These are phyloP conservation scores for Ptychoptera albimana DNA, from an alignment of 2,888 invertebrate genomes.

Conservation along the genomic window DNA sequence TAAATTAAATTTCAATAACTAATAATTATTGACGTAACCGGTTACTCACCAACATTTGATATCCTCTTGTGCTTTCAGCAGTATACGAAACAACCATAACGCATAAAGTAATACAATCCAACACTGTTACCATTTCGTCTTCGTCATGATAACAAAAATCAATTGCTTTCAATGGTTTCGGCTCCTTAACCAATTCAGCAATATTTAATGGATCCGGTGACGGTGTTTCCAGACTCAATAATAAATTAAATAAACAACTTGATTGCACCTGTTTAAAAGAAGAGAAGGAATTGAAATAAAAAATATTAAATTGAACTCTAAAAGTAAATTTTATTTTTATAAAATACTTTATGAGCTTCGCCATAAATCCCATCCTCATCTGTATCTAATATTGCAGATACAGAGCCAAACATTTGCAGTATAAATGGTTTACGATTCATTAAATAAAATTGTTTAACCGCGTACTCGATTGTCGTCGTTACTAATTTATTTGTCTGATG, in stretches of 20 bases:
- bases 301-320: background rate
- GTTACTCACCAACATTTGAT: conserved; percentile 70
- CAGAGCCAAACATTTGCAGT: conserved; percentile 97
- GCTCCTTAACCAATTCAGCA: conserved; percentile 78
- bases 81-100: conserved; percentile 98
- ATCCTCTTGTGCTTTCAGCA: conserved; percentile 83
- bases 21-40: background rate
- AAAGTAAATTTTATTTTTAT: background rate
- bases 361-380: conserved; percentile 75
- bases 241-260: conserved; percentile 77
- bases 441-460: conserved; percentile 95
- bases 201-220: conserved; percentile 90
- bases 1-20: background rate
- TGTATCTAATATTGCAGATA: conserved; percentile 89
- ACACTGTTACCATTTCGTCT: conserved; percentile 87
- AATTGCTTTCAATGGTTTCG: conserved; percentile 80
- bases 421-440: conserved; percentile 97
- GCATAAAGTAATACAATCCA: conserved; percentile 96
- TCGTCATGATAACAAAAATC: conserved; percentile 99
- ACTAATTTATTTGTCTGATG: conserved; percentile 94
- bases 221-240: conserved; percentile 84
- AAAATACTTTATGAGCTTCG: conserved; percentile 77
- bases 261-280: conserved; percentile 55
- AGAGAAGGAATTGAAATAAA: background rate
- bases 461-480: conserved; percentile 91